phyloP scores from a whole-genome alignment of 2,113 vertebrate species.

The Mobula birostris region DNA sequence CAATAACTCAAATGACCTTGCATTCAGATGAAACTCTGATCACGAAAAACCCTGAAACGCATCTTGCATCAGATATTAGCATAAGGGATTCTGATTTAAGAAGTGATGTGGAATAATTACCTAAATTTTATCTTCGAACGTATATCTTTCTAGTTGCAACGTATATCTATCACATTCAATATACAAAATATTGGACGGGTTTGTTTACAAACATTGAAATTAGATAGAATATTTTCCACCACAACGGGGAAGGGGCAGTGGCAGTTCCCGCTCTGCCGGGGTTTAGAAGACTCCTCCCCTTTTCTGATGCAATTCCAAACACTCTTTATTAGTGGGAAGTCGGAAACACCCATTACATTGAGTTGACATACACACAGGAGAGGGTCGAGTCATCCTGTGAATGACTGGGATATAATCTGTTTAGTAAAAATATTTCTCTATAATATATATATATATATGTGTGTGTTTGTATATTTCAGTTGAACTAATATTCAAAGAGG shows the following conservation, averaged over 20 bases:
- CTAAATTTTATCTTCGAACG: too few relatives aligned
- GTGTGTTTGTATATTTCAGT: not conserved
- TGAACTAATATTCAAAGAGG: not conserved
- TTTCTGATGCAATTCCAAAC: not conserved
- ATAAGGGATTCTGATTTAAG: too few relatives aligned
- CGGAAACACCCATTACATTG: not conserved
- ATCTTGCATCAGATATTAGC: too few relatives aligned
- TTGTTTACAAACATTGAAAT: conserved; percentile 22
- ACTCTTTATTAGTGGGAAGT: not conserved
- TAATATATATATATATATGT: not conserved
- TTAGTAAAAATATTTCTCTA: not conserved
- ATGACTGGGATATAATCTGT: not conserved
- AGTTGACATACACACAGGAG: not conserved
- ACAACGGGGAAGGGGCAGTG: not conserved
- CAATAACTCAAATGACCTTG: not conserved
- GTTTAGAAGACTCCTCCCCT: not conserved
- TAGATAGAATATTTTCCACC: too few relatives aligned
- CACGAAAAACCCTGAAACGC: not conserved
- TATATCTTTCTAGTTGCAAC: too few relatives aligned
- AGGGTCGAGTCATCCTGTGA: not conserved
- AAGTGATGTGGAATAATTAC: too few relatives aligned
- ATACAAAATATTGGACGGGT: not conserved
- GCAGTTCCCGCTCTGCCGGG: not conserved
- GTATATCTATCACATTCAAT: too few relatives aligned
- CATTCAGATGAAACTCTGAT: not conserved